Percentiles rank a stretch among this genome's conserved stretches.
These are phyloP conservation scores for Phenganax marumi DNA, from an alignment of 92 coral and sea anemone species.

Conservation along the genomic window DNA sequence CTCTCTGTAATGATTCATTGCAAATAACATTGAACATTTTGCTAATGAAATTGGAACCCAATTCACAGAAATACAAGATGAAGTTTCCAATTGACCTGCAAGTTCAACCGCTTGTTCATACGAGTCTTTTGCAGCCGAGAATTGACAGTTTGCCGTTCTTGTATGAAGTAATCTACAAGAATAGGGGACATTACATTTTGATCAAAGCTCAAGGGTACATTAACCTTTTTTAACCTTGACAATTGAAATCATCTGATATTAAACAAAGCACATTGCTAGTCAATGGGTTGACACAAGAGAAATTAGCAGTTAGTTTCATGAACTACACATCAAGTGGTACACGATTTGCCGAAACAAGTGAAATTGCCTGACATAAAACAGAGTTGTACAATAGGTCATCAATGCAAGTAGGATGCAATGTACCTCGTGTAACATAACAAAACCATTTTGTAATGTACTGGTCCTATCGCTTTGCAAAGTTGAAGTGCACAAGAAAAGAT, in stretches of 20 bases:
- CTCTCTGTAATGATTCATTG: conserved; percentile 93
- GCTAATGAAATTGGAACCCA: conserved; percentile 77
- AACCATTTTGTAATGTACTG: conserved; percentile 71
- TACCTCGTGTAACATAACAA: conserved; percentile 77
- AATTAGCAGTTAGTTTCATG: not conserved
- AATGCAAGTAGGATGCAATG: too few relatives aligned
- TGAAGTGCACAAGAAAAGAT: conserved; percentile 61
- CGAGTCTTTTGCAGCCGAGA: conserved; percentile 74
- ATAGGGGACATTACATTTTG: too few relatives aligned
- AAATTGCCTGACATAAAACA: not conserved
- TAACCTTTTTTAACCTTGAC: not conserved
- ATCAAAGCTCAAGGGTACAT: not conserved
- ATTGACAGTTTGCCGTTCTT: conserved; percentile 86
- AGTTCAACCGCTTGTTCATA: conserved; percentile 82
- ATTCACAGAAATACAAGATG: conserved; percentile 57
- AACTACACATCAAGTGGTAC: not conserved
- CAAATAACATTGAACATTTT: conserved; percentile 83
- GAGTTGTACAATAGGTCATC: not conserved
- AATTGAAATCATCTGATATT: too few relatives aligned
- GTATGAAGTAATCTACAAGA: conserved; percentile 70
- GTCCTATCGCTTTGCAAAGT: conserved; percentile 69
- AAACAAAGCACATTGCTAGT: too few relatives aligned
- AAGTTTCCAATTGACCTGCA: conserved; percentile 64
- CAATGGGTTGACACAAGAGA: not conserved
- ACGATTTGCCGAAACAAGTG: not conserved